Evolutionary conservation across 2,797 vertebrate genomes (phyloP).

Genomic region (Thalassophryne amazonica): DNA sequence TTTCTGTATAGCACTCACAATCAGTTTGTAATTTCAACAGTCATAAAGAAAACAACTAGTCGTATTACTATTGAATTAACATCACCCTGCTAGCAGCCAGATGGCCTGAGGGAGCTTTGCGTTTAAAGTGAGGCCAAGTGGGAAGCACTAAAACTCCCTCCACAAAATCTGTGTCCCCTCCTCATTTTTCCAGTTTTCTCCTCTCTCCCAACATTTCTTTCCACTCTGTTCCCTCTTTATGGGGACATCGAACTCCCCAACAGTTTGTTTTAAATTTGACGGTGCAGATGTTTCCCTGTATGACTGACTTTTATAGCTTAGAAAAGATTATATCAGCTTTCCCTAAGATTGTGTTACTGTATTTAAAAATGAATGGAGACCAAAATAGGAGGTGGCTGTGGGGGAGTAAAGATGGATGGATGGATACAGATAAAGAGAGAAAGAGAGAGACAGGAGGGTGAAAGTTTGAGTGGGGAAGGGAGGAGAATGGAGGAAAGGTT

Average conservation of each 20-base stretch:
- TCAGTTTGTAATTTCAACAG: constrained; percentile 46
- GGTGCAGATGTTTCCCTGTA: constrained; percentile 96
- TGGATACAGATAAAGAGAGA: background rate
- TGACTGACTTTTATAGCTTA: constrained; percentile 99
- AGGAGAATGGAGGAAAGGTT: constrained; percentile 44
- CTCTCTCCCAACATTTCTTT: constrained; percentile 8
- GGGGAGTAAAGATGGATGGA: background rate
- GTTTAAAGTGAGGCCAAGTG: constrained; percentile 57
- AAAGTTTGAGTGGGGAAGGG: constrained; percentile 9
- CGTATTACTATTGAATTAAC: constrained; percentile 37
- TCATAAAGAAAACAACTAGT: constrained; percentile 37
- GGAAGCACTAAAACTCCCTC: constrained; percentile 61
- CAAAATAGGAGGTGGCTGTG: constrained; percentile 11
- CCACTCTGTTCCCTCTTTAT: constrained; percentile 79
- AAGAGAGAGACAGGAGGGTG: background rate
- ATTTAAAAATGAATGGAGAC: constrained; percentile 80
- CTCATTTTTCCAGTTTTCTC: constrained; percentile 45
- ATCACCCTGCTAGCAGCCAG: constrained; percentile 38
- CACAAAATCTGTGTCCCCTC: constrained; percentile 26
- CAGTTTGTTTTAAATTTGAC: constrained; percentile 98
- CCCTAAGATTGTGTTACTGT: constrained; percentile 97
- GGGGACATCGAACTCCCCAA: constrained; percentile 92
- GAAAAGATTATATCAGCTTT: constrained; percentile 99
- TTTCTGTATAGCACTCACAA: constrained; percentile 44
- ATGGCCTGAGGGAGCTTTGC: constrained; percentile 50